Base-by-base conservation (phyloP, 2,113 vertebrate species). In the Gavia stellata region DNA sequence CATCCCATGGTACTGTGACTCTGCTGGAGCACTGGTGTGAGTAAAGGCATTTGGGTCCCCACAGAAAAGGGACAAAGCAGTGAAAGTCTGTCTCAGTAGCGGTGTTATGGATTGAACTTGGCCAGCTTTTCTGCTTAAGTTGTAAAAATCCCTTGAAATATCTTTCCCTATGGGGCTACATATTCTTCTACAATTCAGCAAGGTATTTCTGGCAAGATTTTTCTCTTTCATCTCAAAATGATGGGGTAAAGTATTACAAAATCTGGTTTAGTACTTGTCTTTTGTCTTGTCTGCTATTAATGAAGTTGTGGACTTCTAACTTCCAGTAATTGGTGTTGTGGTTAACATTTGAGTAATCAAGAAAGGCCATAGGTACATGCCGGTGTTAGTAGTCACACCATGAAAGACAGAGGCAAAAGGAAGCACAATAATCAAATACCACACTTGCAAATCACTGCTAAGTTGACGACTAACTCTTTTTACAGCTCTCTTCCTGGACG, bases 161-260 rank as follows among this genome's bases (percentile, higher is more conserved):
- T 86, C 44, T 74, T 92, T 81, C 70, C 70, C 75, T 67, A 0
- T 75, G 66, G 73, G 56, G 38, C 87, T 89, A 14, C 92, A 81
- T 96, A 79, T 96, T 93, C 42, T 96, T 96, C 70, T 85, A 7
- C 58, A 93, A 70, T 90, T 92, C 84, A 93, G 52, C 81, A 85
- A 62, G 73, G 44, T 77, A 65, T 56, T 95, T 92, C 44, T 85
- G 81, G 71, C 44, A 65, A 90, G 40, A 72, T 72, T 85, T 80
- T 36, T 59, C 63, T 83, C 62, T 94, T 93, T 95, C 66, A 82
- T 90, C 70, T 91, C 36, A 88, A 91, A 71, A 66, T 91, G 81
- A 82, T 94, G 84, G 61, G 95, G 40, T 83, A 53, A 24, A 31
- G 25, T 67, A 47, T 72, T 92, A 63, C 47, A 81, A 94, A 85